These are phyloP conservation scores for Volucella zonaria DNA, from an alignment of 2,888 invertebrate species.

Conservation along the genomic window DNA sequence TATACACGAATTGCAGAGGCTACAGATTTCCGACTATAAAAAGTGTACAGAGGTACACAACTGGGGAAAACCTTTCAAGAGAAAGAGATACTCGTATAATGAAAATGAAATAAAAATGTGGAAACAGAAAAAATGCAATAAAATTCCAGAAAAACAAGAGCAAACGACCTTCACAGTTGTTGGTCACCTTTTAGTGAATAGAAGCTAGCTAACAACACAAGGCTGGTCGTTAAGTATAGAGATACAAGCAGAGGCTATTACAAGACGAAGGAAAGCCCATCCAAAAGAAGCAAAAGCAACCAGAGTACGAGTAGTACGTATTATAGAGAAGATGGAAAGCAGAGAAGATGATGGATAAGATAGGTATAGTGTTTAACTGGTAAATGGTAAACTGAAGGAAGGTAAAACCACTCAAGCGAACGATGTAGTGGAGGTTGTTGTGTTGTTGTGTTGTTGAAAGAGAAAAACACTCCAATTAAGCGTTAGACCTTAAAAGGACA, in stretches of 20 bases:
- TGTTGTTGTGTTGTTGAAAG: slow-evolving; percentile 29
- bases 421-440: slow-evolving; percentile 19
- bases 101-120: slow-evolving; percentile 52
- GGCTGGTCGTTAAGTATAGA: slow-evolving; percentile 37
- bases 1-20: background rate
- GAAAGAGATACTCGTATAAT: slow-evolving; percentile 29
- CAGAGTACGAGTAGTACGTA: no score
- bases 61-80: slow-evolving; percentile 43
- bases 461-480: background rate
- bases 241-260: slow-evolving; percentile 14
- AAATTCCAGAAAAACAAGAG: slow-evolving; percentile 76
- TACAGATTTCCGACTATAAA: no score
- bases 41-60: background rate
- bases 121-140: slow-evolving; percentile 68
- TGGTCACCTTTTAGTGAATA: slow-evolving; percentile 75
- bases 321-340: slow-evolving; percentile 6
- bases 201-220: slow-evolving; percentile 43
- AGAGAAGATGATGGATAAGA: slow-evolving; percentile 52
- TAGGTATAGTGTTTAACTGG: slow-evolving; percentile 10
- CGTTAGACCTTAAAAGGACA: slow-evolving; percentile 4
- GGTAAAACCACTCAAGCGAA: slow-evolving; percentile 36
- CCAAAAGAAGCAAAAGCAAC: slow-evolving; percentile 25
- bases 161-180: slow-evolving; percentile 81
- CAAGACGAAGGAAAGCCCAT: slow-evolving; percentile 43
- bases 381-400: slow-evolving; percentile 20